Evolutionary conservation across 1,140 invertebrate species (phyloP), one percentile per base, ranked within the genome.

Genomic region (Glossosoma conforme): DNA sequence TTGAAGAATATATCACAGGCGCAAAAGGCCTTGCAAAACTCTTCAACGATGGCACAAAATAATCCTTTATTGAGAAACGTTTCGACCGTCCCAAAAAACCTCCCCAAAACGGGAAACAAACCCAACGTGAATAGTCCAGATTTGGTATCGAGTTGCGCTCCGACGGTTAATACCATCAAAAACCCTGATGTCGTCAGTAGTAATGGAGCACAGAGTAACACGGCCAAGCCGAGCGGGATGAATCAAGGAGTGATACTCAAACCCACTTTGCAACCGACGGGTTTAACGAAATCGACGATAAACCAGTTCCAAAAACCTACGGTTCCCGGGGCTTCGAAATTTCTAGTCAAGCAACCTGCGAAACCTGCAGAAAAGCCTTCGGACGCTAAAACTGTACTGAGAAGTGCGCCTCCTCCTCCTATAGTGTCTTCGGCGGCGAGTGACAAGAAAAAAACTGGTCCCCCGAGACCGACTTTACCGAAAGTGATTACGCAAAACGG

Each of bases 131-230:
- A 85, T 55, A 84, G 82, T 65, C 84, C 83, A 0, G 84, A 87
- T 61, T 59, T 87, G 13, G 83, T 86, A 5, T 84, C 82, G 0
- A 85, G 82, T 59, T 86, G 83, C 62, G 61, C 42, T 56, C 65
- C 21, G 64, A 76, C 54, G n/a, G 56, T 64, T 2, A 73, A 70
- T 44, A 69, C 67, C 19, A 66, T 69, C 2, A 83, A 84, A 59
- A 77, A 80, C 0, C 83, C 83, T 0, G 82, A 84, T 53, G 71
- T 79, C 8, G 68, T 80, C 5, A 78, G 75, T 52, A 72, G 72
- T 38, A 73, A 71, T 56, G 25, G 28, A 10, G 35, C 41, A 45
- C 20, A 25, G 24, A 28, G 25, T 17, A 33, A n/a, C 9, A n/a
- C 20, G 10, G 6, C 32, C 32, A 58, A 58, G 47, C 14, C 19